Conservation (phyloP, 2,888 invertebrate genomes). For the Lathronympha strigana region DNA sequence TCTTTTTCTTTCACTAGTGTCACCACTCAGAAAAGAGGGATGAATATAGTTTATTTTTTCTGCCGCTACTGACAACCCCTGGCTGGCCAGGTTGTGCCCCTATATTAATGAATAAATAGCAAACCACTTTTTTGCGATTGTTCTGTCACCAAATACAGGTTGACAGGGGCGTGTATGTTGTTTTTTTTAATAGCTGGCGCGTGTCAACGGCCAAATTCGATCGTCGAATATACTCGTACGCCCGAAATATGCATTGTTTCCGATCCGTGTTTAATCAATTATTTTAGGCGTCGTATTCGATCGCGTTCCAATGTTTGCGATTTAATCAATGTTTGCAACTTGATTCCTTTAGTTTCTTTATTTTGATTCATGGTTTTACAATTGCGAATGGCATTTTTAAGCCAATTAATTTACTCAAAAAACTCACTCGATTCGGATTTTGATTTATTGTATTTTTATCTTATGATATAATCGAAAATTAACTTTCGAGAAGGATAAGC, state of each 20-base stretch:
- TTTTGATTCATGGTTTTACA: background rate
- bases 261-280: constrained; percentile 80
- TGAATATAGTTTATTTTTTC: too few relatives aligned
- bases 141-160: background rate
- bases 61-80: too few relatives aligned
- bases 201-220: constrained; percentile 42
- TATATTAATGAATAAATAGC: background rate
- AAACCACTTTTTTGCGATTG: background rate
- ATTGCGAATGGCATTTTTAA: constrained; percentile 1
- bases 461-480: constrained; percentile 54
- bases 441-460: background rate
- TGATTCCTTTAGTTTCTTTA: constrained; percentile 38
- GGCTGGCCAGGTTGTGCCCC: too few relatives aligned
- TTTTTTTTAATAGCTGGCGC: constrained; percentile 41
- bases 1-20: too few relatives aligned
- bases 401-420: constrained; percentile 21
- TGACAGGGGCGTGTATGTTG: background rate
- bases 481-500: constrained; percentile 68
- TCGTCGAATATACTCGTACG: constrained; percentile 47
- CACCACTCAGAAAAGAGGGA: too few relatives aligned
- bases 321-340: constrained; percentile 57
- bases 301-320: constrained; percentile 43
- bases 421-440: background rate
- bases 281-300: constrained; percentile 74
- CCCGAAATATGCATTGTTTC: constrained; percentile 62